Base-by-base conservation (phyloP, 2,797 vertebrate genomes). In the Aselliscus stoliczkanus region DNA sequence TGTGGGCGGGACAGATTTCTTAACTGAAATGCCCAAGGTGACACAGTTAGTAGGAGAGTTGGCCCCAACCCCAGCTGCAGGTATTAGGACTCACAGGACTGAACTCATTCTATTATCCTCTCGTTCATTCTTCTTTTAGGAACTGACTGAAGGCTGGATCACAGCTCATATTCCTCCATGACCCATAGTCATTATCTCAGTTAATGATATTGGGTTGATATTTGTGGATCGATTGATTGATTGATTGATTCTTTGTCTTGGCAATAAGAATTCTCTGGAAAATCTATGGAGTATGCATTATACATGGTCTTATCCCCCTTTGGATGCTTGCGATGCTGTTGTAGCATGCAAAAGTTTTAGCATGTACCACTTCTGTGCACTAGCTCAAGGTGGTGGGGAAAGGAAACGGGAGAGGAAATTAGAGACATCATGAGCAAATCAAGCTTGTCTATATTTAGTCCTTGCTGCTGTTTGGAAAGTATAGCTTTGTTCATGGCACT, bases 391-490 rank as follows among this genome's bases (percentile, higher is more conserved):
- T 62, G 44, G 47, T 21, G 47, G 70, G 87, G 76, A 95, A 88
- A 91, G 95, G 80, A 97, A 96, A 75, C 0, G 7, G 83, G 91
- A 96, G 89, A 98, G 97, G 96, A 97, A 96, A 95, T 96, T 86
- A 95, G 67, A 96, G 85, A 94, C 88, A 92, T 96, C 85, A 79
- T 94, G 91, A 97, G 79, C 86, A 95, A 94, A 97, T 95, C 65
- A 92, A 62, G 37, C 47, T 92, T 81, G 94, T 84, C 86, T 97
- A 97, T 96, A 95, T 97, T 96, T 96, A 93, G 88, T 69, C 23
- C 83, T 92, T 93, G 95, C 92, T 96, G 80, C 96, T 97, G 93
- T 95, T 96, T 96, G 95, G 95, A 96, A 97, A 97, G 67, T 94
- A 89, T 83, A 89, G 67, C 39, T 79, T 83, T 80, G 80, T 77